Evolutionary conservation across 2,113 vertebrate species (phyloP), one percentile per base, ranked within the genome.

Genomic region (Tenebrosternarchus preto): DNA sequence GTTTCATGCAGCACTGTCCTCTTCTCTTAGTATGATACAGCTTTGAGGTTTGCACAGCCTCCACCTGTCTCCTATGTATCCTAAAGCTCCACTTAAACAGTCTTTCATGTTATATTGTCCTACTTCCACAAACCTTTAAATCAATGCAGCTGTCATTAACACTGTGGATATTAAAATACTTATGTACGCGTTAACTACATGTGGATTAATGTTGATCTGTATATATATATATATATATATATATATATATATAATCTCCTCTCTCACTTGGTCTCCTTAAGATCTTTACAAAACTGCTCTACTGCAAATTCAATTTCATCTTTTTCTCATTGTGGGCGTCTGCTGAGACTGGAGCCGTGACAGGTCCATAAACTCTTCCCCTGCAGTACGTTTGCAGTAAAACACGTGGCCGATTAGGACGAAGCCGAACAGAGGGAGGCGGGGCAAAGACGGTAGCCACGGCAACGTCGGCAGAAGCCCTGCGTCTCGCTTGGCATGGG

Each of bases 41-140:
- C 88, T 91, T 91, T 91, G 88, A 92, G 89, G 86, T 91, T 81
- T 69, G 86, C 83, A 84, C 84, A 88, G 84, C 84, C 81, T 80
- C 83, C 80, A 88, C 87, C 92, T 89, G 90, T 69, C 79, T 85
- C 74, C 55, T 71, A 90, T 91, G 82, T 74, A 39, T 76, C 84
- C 80, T 72, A 81, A 76, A 88, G 83, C 85, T 80, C 56, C 55
- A 61, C 76, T 73, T 79, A 81, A 73, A 84, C 46, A 33, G 80
- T 69, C 57, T 72, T 82, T 84, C 60, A 20, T 33, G 50, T 76
- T 79, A 60, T 73, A 68, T 80, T 71, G 56, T 33, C 36, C 25
- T 27, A n/a, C 50, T 67, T 19, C 73, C 66, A 55, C 24, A 31
- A 66, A 70, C 70, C 33, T 66, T 24, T 17, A 15, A 17, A 55